These are phyloP conservation scores for Sebastes miniatus DNA, from an alignment of 2,797 vertebrate genomes.

Conservation along the genomic window DNA sequence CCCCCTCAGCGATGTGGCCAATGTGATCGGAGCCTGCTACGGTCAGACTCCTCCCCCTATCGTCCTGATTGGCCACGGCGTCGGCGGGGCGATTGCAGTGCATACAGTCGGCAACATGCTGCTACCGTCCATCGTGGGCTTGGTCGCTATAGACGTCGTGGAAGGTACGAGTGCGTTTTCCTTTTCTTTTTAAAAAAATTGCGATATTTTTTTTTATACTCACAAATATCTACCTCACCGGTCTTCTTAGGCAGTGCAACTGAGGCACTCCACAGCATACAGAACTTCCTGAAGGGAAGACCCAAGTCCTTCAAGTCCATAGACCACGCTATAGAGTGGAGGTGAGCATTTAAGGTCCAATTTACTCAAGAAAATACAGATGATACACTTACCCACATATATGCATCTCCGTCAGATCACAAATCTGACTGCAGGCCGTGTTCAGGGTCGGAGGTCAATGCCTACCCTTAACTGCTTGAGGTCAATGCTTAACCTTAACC, in stretches of 20 bases:
- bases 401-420: neutral
- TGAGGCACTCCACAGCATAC: constrained; percentile 76
- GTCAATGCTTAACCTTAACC: too few relatives aligned
- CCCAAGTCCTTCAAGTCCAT: constrained; percentile 79
- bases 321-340: constrained; percentile 80
- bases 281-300: constrained; percentile 75
- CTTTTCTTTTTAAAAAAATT: too few relatives aligned
- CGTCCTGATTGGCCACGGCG: constrained; percentile 73
- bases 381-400: neutral
- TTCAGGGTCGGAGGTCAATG: too few relatives aligned
- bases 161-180: constrained; percentile 57
- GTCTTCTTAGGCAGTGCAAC: constrained; percentile 67
- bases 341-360: constrained; percentile 35
- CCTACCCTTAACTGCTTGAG: too few relatives aligned
- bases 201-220: neutral
- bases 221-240: too few relatives aligned
- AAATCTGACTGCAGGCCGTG: neutral
- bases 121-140: constrained; percentile 62
- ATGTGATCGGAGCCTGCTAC: constrained; percentile 70
- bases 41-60: constrained; percentile 71
- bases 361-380: neutral
- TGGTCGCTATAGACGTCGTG: constrained; percentile 75
- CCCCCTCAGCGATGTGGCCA: constrained; percentile 68
- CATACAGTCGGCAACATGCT: constrained; percentile 60
- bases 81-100: constrained; percentile 74